Conservation (phyloP, 1,140 invertebrate species). For the Ooceraea biroi region DNA sequence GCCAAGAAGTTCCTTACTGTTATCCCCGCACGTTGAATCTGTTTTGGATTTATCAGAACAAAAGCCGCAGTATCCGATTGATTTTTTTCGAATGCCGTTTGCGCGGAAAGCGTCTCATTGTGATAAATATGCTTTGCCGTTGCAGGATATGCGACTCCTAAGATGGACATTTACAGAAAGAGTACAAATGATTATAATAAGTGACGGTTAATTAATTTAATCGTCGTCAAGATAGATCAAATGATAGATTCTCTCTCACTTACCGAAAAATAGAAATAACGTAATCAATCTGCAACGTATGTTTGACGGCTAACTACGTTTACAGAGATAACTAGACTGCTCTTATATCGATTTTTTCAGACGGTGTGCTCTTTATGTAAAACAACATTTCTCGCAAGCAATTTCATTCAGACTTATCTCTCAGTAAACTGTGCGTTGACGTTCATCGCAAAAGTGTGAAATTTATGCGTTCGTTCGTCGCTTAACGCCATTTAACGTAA, state of each 20-base stretch:
- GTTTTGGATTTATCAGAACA: constrained; percentile 50
- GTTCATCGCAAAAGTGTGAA: constrained; percentile 5
- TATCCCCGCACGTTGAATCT: constrained; percentile 46
- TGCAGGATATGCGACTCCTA: not conserved
- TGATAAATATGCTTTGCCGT: not conserved
- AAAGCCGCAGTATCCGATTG: not conserved
- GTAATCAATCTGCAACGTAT: constrained; percentile 49
- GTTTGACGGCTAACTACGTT: not conserved
- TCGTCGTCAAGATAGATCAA: not conserved
- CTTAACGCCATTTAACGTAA: constrained; percentile 1
- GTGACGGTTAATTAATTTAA: constrained; percentile 5
- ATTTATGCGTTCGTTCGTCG: constrained; percentile 24
- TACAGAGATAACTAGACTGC: not conserved
- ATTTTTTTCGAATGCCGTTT: not conserved
- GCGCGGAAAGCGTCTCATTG: not conserved
- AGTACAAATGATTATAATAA: not conserved
- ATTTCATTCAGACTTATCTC: not conserved
- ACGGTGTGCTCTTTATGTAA: not conserved
- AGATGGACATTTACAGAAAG: not conserved
- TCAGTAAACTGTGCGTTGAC: not conserved
- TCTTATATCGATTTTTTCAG: constrained; percentile 8
- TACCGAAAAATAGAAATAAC: constrained; percentile 51
- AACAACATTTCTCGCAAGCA: constrained; percentile 12
- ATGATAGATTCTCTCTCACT: constrained; percentile 19
- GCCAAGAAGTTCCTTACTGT: constrained; percentile 49